Evolutionary conservation across 2,888 invertebrate genomes (phyloP).

Genomic region (Mythimna ferrago): DNA sequence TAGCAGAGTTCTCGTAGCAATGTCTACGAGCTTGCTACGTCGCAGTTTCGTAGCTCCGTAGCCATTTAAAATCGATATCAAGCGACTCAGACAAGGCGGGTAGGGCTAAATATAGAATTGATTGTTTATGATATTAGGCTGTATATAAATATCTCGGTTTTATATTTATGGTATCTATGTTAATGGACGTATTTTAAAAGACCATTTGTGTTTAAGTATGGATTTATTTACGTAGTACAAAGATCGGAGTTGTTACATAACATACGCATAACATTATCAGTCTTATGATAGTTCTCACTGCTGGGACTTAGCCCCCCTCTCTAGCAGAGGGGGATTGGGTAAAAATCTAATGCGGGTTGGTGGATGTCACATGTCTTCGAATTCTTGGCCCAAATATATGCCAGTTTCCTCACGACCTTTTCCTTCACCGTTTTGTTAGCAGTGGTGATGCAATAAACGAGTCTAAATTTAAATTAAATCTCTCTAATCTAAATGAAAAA

Average conservation of each 20-base stretch:
- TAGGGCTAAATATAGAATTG: conserved; percentile 65
- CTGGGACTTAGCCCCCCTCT: too few relatives aligned
- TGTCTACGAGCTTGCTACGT: conserved; percentile 58
- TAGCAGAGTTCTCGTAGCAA: conserved; percentile 57
- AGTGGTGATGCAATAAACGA: too few relatives aligned
- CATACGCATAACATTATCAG: neutral
- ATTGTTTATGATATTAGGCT: conserved; percentile 50
- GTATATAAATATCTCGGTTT: conserved; percentile 44
- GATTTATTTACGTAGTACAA: neutral
- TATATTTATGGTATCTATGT: conserved; percentile 25
- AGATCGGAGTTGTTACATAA: neutral
- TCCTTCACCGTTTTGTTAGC: too few relatives aligned
- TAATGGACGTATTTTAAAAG: conserved; percentile 1
- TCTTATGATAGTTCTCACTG: too few relatives aligned
- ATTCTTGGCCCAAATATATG: too few relatives aligned
- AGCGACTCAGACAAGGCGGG: conserved; percentile 31
- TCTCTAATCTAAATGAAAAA: too few relatives aligned
- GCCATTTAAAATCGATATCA: conserved; percentile 66
- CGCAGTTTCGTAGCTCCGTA: conserved; percentile 65
- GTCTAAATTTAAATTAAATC: too few relatives aligned
- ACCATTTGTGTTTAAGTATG: neutral
- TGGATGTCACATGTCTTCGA: too few relatives aligned
- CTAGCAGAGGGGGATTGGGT: too few relatives aligned
- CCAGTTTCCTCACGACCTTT: too few relatives aligned
- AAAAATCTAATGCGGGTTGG: too few relatives aligned